phyloP scores from a whole-genome alignment of 2,797 vertebrate species.

The Coranthus polyacanthus region DNA sequence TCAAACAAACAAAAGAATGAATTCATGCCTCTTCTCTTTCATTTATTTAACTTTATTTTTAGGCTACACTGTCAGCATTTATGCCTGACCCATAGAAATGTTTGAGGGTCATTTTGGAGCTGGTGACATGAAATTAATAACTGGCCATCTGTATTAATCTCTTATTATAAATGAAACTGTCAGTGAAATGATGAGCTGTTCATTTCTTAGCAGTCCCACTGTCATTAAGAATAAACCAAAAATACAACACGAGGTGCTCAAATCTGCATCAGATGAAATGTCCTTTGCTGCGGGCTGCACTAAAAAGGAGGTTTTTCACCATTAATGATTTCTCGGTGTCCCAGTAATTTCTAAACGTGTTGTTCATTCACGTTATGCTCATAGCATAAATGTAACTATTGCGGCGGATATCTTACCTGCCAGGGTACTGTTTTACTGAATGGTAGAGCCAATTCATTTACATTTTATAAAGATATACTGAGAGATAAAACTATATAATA shows the following conservation, averaged over 20 bases:
- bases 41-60: constrained; percentile 18
- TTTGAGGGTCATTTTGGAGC: not conserved
- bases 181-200: constrained; percentile 27
- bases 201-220: not conserved
- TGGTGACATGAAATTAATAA: constrained; percentile 25
- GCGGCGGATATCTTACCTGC: not conserved
- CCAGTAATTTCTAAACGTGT: no score
- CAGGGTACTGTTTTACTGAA: not conserved
- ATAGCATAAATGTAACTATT: not conserved
- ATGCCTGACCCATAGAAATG: constrained; percentile 7
- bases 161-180: constrained; percentile 20
- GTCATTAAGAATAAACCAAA: not conserved
- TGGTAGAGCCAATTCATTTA: no score
- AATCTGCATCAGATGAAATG: not conserved
- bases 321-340: no score
- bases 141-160: constrained; percentile 17
- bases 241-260: not conserved
- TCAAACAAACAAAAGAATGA: constrained; percentile 20
- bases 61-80: constrained; percentile 9
- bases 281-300: no score
- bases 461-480: no score
- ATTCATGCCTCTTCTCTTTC: constrained; percentile 6
- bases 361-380: not conserved
- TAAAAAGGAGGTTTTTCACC: no score
- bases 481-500: no score